Evolutionary conservation across 2,888 invertebrate genomes (phyloP), one percentile per base, ranked within the genome.

Genomic region (Baronia brevicornis): DNA sequence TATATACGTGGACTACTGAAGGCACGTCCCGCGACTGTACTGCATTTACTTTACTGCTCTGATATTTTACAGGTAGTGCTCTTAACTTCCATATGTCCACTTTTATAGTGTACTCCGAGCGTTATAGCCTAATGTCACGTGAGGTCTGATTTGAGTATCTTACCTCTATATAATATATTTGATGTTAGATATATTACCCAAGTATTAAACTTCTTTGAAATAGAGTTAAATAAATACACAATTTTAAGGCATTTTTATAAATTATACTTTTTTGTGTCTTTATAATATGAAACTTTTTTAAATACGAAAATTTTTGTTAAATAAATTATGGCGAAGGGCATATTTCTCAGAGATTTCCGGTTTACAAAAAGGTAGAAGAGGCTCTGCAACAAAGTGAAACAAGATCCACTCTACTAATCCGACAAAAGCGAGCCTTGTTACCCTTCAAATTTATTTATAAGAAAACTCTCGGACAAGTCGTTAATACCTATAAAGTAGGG

Each of bases 401-500:
- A 82, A 79, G 82, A 84, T 84, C 82, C 82, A 78, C 79, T 82
- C 74, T 64, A 78, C 82, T 84, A 84, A 84, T 84, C 82, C 84
- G 72, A 84, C 84, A 84, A 84, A 84, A 80, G 82, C 82, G 79
- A 82, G 79, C 78, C 82, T 80, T 84, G 84, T 84, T 79, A 78
- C 84, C 84, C 80, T 84, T 84, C 84, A 84, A 84, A 84, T 84
- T 84, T 84, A 84, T 84, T 84, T 84, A 84, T 84, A 84, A 84
- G 84, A 84, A 84, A 84, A 84, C 82, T 82, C 84, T 84, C 75
- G 82, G 84, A 84, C 84, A 84, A 80, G 84, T 79, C 84, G 84
- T 84, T 84, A 84, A 84, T 84, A 84, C 84, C 82, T 84, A 84
- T 84, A 84, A 84, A 84, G 84, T 82, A 84, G 82, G 82, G 80